Conservation (phyloP, 2,113 vertebrate genomes). For the Thunnus maccoyii region DNA sequence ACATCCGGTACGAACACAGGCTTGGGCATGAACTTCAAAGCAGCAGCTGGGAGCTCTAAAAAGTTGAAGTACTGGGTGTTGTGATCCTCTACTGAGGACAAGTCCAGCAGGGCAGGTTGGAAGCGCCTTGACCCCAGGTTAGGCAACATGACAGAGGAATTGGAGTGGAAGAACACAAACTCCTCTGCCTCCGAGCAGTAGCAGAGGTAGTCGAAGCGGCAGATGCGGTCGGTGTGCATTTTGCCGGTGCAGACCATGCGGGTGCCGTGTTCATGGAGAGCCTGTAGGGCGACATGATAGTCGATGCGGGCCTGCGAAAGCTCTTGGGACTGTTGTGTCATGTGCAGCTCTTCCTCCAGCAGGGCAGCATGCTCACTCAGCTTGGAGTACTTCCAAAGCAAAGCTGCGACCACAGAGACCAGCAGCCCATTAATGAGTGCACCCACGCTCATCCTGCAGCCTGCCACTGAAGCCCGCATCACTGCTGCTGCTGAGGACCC, state of each 20-base stretch:
- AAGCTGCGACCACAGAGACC: constrained; percentile 92
- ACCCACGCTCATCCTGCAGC: constrained; percentile 93
- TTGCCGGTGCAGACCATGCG: constrained; percentile 96
- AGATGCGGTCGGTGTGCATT: constrained; percentile 97
- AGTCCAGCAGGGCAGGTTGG: constrained; percentile 95
- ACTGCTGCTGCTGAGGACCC: constrained; percentile 63
- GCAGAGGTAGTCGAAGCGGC: constrained; percentile 96
- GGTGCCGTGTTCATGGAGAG: constrained; percentile 92
- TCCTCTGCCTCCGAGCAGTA: constrained; percentile 95
- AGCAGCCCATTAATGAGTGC: constrained; percentile 93
- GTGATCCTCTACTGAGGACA: constrained; percentile 98
- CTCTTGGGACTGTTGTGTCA: constrained; percentile 87
- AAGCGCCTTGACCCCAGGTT: constrained; percentile 95
- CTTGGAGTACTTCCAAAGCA: constrained; percentile 95
- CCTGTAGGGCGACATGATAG: constrained; percentile 92
- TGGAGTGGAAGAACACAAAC: constrained; percentile 97
- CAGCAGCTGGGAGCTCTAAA: constrained; percentile 92
- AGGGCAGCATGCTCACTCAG: constrained; percentile 89
- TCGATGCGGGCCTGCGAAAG: constrained; percentile 87
- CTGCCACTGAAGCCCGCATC: constrained; percentile 81
- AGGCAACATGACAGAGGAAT: constrained; percentile 93
- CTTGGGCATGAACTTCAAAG: constrained; percentile 94
- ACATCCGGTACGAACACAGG: constrained; percentile 97
- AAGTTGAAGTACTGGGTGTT: constrained; percentile 99
- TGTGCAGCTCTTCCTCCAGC: constrained; percentile 93